Conservation (phyloP, 2,888 invertebrate species). For the Amphipoea lucens region DNA sequence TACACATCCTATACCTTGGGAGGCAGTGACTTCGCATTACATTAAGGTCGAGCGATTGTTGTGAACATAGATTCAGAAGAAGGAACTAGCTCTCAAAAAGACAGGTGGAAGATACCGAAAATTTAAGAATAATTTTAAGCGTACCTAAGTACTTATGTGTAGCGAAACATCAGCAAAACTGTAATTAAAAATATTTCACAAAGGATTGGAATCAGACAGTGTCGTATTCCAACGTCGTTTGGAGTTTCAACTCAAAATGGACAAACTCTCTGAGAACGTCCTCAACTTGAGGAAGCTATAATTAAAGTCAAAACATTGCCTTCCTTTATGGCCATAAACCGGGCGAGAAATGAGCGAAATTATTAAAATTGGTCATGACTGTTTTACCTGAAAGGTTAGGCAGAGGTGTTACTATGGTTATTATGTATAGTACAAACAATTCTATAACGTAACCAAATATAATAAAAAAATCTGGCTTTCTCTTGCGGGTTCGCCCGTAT, state of each 20-base stretch:
- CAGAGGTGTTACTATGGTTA: not conserved
- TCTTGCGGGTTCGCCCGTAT: not conserved
- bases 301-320: conserved; percentile 74
- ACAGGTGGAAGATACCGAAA: too few relatives aligned
- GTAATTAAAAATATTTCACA: conserved; percentile 20
- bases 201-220: conserved; percentile 44
- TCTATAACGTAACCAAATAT: not conserved
- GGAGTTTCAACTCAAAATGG: conserved; percentile 64
- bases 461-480: too few relatives aligned
- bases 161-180: not conserved
- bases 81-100: too few relatives aligned
- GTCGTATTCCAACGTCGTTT: conserved; percentile 61
- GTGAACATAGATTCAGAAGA: too few relatives aligned
- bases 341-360: conserved; percentile 16
- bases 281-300: conserved; percentile 73
- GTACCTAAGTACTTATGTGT: not conserved
- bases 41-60: too few relatives aligned
- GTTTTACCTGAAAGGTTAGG: not conserved
- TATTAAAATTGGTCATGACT: not conserved
- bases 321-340: conserved; percentile 57
- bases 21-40: too few relatives aligned
- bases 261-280: conserved; percentile 67
- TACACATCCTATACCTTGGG: too few relatives aligned
- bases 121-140: not conserved
- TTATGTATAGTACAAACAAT: not conserved